Percentiles rank a stretch among this genome's conserved stretches.
phyloP scores from a whole-genome alignment of 2,888 invertebrate species.

The Cheilosia soror region DNA sequence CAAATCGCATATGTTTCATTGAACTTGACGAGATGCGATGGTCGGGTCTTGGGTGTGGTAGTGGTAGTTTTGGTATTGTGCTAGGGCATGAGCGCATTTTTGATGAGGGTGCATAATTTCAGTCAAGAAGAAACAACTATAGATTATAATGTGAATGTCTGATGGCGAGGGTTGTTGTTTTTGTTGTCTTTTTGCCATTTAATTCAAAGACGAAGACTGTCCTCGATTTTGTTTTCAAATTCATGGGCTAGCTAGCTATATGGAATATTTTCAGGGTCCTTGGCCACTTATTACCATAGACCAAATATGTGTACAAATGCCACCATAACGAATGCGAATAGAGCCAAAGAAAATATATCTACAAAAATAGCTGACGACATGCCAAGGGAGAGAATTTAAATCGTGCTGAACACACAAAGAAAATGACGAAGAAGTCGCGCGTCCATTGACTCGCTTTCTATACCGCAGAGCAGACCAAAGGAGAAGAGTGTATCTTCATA shows the following conservation, averaged over 20 bases:
- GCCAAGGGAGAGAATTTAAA: slow-evolving; percentile 34
- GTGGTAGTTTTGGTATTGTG: slow-evolving; percentile 54
- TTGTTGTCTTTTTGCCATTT: background rate
- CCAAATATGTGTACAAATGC: slow-evolving; percentile 16
- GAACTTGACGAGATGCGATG: slow-evolving; percentile 60
- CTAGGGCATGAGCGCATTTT: slow-evolving; percentile 63
- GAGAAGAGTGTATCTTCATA: slow-evolving; percentile 19
- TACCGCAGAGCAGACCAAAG: slow-evolving; percentile 5
- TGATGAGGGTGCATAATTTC: slow-evolving; percentile 58
- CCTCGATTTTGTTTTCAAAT: no score
- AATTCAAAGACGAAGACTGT: slow-evolving; percentile 43
- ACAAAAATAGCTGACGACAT: background rate
- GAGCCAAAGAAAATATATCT: background rate
- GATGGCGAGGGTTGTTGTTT: slow-evolving; percentile 7
- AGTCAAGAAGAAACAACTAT: slow-evolving; percentile 12
- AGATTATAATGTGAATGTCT: slow-evolving; percentile 18
- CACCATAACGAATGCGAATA: background rate
- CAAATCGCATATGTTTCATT: slow-evolving; percentile 66
- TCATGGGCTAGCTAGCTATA: no score
- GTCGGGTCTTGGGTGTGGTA: slow-evolving; percentile 8
- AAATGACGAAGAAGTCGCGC: slow-evolving; percentile 48
- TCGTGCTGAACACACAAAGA: slow-evolving; percentile 38
- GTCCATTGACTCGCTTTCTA: slow-evolving; percentile 59
- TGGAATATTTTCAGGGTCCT: slow-evolving; percentile 58
- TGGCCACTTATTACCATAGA: slow-evolving; percentile 49